Conservation (phyloP, 2,113 vertebrate genomes). For the Naja naja region DNA sequence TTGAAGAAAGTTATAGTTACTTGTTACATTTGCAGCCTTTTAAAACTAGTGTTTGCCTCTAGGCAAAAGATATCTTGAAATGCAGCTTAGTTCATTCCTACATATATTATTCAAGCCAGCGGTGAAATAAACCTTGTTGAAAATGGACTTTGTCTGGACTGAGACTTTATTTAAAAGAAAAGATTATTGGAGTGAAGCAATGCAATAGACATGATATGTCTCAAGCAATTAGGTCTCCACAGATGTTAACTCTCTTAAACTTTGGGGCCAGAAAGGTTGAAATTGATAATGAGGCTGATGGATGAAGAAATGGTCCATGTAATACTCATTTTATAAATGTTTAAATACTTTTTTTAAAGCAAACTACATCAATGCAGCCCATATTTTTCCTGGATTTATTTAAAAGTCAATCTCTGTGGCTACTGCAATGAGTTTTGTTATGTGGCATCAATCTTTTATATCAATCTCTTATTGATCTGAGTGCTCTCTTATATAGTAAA, state of each 20-base stretch:
- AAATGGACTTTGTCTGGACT: accelerated
- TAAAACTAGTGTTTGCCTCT: not conserved
- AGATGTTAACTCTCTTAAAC: accelerated
- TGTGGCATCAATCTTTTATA: conserved; percentile 10
- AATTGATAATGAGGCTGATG: not conserved
- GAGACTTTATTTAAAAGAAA: not conserved
- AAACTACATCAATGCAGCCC: not conserved
- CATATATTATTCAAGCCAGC: not conserved
- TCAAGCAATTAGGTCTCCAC: not conserved
- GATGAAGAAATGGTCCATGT: not conserved
- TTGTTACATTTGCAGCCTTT: not conserved
- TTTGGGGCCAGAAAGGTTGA: not conserved
- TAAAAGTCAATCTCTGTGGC: not conserved
- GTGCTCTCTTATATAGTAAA: not conserved
- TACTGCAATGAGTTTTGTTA: not conserved
- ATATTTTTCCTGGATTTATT: not conserved
- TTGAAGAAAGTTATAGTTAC: not conserved
- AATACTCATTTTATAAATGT: not conserved
- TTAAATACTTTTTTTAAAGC: not conserved
- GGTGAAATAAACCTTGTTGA: accelerated
- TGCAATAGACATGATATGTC: not conserved
- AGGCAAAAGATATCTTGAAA: not conserved
- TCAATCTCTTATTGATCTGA: not conserved
- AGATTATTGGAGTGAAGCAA: not conserved
- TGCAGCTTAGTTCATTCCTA: not conserved